These are phyloP conservation scores for Abrostola tripartita DNA, from an alignment of 2,888 invertebrate genomes.

Conservation along the genomic window DNA sequence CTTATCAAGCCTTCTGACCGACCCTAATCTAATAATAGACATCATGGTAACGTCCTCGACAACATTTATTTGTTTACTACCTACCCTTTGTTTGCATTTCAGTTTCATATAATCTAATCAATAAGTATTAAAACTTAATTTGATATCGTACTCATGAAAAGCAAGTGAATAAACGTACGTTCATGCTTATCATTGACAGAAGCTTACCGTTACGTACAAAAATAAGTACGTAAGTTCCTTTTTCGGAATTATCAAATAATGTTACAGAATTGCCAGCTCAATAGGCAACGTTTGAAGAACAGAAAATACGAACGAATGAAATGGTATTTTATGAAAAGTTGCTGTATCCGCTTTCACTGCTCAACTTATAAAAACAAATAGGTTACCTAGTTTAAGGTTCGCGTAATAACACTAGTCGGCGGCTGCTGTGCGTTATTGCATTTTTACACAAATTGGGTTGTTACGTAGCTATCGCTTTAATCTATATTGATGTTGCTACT, in stretches of 20 bases:
- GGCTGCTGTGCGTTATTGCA: conserved; percentile 16
- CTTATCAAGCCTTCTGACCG: conserved; percentile 73
- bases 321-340: conserved; percentile 31
- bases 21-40: conserved; percentile 81
- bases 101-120: conserved; percentile 36
- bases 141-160: too few species aligned
- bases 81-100: conserved; percentile 48
- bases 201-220: too few species aligned
- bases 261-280: conserved; percentile 4
- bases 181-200: too few species aligned
- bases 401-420: conserved; percentile 28
- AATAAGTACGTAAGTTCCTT: too few species aligned
- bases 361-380: conserved; percentile 40
- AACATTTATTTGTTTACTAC: conserved; percentile 39
- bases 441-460: conserved; percentile 28
- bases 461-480: neutral
- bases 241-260: too few species aligned
- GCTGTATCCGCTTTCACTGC: conserved; percentile 29
- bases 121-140: conserved; percentile 6
- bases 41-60: conserved; percentile 63
- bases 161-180: too few species aligned
- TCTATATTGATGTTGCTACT: neutral
- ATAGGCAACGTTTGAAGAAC: conserved; percentile 1
- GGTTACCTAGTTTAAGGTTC: conserved; percentile 48
- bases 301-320: conserved; percentile 14